Evolutionary conservation across 2,888 invertebrate species (phyloP).

Genomic region (Ennomos erosarius): DNA sequence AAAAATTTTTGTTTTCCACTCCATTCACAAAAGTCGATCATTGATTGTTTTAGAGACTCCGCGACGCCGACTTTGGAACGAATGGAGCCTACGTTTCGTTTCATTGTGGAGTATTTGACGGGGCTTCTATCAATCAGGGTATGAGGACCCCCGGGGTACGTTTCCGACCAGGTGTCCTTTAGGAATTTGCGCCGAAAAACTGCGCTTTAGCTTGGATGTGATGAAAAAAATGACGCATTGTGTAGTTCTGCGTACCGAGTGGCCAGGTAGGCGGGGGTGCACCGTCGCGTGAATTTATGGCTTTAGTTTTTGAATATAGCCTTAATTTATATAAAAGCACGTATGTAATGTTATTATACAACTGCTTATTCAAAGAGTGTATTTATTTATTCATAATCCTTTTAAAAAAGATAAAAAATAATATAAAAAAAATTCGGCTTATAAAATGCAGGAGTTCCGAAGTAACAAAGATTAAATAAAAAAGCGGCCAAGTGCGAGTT

Average conservation of each 20-base stretch:
- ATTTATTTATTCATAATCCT: no score
- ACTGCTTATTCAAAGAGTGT: no score
- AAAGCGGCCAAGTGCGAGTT: no score
- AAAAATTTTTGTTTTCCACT: conserved; percentile 73
- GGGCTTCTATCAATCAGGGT: conserved; percentile 78
- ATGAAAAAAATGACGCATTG: conserved; percentile 77
- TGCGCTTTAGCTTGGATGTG: conserved; percentile 70
- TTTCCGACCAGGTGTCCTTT: conserved; percentile 84
- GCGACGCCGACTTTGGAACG: conserved; percentile 72
- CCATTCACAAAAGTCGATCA: conserved; percentile 80
- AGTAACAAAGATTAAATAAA: no score
- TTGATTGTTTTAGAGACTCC: conserved; percentile 84
- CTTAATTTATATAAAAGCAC: conserved; percentile 26
- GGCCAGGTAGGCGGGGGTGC: conserved; percentile 68
- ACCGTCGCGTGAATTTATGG: conserved; percentile 47
- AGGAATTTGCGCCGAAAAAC: conserved; percentile 82
- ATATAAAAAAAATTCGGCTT: no score
- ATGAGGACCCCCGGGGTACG: conserved; percentile 78
- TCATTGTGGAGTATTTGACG: conserved; percentile 69
- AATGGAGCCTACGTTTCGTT: conserved; percentile 58
- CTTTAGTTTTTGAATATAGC: conserved; percentile 47
- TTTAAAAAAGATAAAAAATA: no score
- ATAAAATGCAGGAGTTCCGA: no score
- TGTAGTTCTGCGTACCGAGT: conserved; percentile 76
- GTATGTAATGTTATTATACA: no score